These are phyloP conservation scores for Lamellibrachia satsuma DNA, from an alignment of 2,888 invertebrate genomes.

Conservation along the genomic window DNA sequence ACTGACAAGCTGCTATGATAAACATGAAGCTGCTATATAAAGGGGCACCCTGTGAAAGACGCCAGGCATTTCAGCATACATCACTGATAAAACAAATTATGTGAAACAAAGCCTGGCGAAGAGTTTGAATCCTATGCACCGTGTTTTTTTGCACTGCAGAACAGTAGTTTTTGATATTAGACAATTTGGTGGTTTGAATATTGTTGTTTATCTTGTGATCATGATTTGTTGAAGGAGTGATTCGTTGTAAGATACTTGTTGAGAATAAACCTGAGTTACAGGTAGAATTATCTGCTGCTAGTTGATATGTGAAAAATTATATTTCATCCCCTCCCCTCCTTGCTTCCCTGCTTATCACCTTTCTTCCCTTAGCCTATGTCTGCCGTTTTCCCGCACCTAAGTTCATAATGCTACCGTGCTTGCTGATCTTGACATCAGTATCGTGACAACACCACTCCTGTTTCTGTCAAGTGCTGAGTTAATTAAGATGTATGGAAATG, in stretches of 20 bases:
- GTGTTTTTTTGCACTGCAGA: neutral
- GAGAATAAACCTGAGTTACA: neutral
- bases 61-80: neutral
- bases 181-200: neutral
- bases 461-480: neutral
- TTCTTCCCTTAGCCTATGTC: no score
- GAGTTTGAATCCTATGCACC: neutral
- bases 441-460: no score
- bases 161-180: neutral
- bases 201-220: neutral
- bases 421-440: neutral
- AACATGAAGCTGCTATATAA: neutral
- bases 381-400: no score
- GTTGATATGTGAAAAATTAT: neutral
- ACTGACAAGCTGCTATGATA: neutral
- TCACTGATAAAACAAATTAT: neutral
- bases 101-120: neutral
- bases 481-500: no score
- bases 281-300: neutral
- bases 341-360: neutral
- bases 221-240: constrained; percentile 2
- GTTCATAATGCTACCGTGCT: neutral
- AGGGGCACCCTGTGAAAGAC: neutral
- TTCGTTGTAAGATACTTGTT: neutral
- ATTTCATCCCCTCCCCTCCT: neutral